Evolutionary conservation across 1,140 invertebrate species (phyloP), one percentile per base, ranked within the genome.

Genomic region (Arctopsyche grandis): DNA sequence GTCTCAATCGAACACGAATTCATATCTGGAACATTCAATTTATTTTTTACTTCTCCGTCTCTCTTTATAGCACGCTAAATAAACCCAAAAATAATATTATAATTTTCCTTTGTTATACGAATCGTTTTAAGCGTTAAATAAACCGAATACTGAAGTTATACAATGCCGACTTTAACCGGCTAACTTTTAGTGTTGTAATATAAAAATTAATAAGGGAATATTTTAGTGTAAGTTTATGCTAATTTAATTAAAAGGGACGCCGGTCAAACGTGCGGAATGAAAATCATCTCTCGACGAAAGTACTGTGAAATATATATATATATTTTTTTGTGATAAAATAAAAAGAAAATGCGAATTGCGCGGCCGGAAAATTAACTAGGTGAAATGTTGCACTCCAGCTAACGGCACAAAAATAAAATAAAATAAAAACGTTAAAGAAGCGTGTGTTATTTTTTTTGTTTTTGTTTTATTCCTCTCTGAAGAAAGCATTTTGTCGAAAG

Each of bases 341-440:
- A 38, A 38, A 60, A 60, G 56, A 60, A 60, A 60, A 60, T 60
- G 14, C 29, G 29, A 38, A 38, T 38, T 38, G 29, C 29, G 29
- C 56, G 16, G 9, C 56, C 56, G 56, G 56, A 16, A 60, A 60
- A 60, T 60, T 60, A 60, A 60, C 56, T 60, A 60, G 56, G 56
- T 60, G 56, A 60, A 60, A 60, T 60, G 56, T 60, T 60, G 56
- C 56, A 60, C 56, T 60, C 56, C 16, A 60, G 56, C 16, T 60
- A 60, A 60, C 19, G 56, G 56, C n/a, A 60, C 16, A 19, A 60
- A 60, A 60, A 0, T 3, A 60, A 19, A 60, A 21, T 19, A 60
- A 60, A 60, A 60, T 60, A 60, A 60, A 60, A 9, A 60, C 56
- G 56, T 21, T 9, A 60, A 60, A 19, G 9, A 60, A 60, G 19